A percentile compares a stretch with the other conserved stretches of the same genome.
phyloP scores from a whole-genome alignment of 2,888 invertebrate species.

The Galerucella nymphaeae region DNA sequence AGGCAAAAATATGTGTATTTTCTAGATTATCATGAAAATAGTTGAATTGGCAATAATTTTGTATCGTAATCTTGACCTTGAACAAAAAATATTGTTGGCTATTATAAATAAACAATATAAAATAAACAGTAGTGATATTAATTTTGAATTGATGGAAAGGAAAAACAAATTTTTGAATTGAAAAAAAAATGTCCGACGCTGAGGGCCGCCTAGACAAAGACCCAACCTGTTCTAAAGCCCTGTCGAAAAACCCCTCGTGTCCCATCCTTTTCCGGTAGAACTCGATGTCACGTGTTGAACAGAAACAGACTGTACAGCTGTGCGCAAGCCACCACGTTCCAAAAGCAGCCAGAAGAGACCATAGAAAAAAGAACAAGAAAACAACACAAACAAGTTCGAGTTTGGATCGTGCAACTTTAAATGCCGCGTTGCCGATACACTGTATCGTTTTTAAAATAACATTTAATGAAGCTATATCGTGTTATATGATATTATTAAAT shows the following conservation, averaged over 20 bases:
- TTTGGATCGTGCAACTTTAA: constrained; percentile 55
- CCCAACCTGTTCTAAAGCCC: constrained; percentile 49
- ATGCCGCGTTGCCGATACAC: constrained; percentile 50
- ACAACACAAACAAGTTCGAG: constrained; percentile 51
- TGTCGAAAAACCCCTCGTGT: constrained; percentile 31
- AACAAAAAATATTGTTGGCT: not conserved
- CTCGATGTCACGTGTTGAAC: constrained; percentile 5
- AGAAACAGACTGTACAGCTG: constrained; percentile 46
- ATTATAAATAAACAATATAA: constrained; percentile 6
- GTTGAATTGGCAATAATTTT: not conserved
- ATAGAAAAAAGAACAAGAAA: constrained; percentile 33
- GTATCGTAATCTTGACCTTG: constrained; percentile 1
- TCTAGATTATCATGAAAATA: too few species aligned
- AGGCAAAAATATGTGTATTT: too few species aligned
- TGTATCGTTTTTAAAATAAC: not conserved
- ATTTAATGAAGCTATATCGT: too few species aligned
- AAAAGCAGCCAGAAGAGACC: constrained; percentile 20
- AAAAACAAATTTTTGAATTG: not conserved
- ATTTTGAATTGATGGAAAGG: not conserved
- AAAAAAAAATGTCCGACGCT: constrained; percentile 9
- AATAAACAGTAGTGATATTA: not conserved
- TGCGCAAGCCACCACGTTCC: constrained; percentile 41
- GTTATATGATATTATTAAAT: too few species aligned
- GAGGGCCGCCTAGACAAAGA: constrained; percentile 48
- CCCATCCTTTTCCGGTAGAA: constrained; percentile 27